Evolutionary conservation across 2,797 vertebrate species (phyloP), one percentile per base, ranked within the genome.

Genomic region (Sardinella longiceps): DNA sequence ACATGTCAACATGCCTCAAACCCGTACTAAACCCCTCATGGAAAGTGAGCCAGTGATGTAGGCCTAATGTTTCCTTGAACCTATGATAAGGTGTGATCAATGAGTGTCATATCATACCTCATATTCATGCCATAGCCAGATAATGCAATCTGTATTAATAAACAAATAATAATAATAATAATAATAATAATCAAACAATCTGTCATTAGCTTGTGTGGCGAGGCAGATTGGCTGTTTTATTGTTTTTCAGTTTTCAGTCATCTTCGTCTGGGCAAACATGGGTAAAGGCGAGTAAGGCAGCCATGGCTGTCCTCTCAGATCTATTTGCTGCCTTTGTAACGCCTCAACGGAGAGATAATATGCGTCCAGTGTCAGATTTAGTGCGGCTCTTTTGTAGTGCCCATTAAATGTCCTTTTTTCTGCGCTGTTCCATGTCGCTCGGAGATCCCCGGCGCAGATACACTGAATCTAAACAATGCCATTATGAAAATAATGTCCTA

Each of bases 401-500:
- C 5, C 45, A 46, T 82, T 84, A 48, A 74, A 84, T 48, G 83
- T 2, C 33, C 81, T 58, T 86, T 45, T 83, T 81, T 82, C 77
- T 82, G 85, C 81, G 15, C 50, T 9, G 14, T 66, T 63, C 46
- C 33, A n/a, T 46, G 5, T 81, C 48, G 51, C 12, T 84, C 60
- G 84, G 84, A 84, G 63, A 82, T 84, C 85, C 81, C 81, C 77
- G 5, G 48, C 83, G 87, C 84, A 86, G 84, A 88, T 85, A 85
- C 84, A 82, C 82, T 37, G 82, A 84, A 84, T 80, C 82, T 82
- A 82, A 87, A 90, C 85, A 84, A 89, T 86, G 81, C 81, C 46
- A 30, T 81, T 60, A 66, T 28, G 43, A 83, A 83, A 88, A 83
- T 87, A 86, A 85, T 88, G 84, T 86, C 85, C 88, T 90, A 89